Base-by-base conservation (phyloP, 2,113 vertebrate genomes). In the Alethe diademata region DNA sequence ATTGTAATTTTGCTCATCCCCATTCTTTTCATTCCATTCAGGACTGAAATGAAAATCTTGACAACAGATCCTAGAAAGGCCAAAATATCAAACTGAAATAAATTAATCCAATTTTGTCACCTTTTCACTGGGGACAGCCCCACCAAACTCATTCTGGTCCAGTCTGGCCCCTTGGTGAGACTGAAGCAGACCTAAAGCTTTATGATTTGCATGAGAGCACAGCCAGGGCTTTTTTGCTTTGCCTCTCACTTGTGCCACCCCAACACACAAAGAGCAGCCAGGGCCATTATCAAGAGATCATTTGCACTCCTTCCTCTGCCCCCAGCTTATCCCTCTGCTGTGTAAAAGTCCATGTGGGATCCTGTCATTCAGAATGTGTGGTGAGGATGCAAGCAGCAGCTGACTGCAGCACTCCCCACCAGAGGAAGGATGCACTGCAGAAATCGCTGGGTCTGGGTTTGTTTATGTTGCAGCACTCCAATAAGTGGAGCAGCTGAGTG, bases 401-500 rank as follows among this genome's bases (percentile, higher is more conserved):
- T 97, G 96, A 97, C 96, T 95, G 94, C 90, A 82, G 65, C 91
- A 67, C 87, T 93, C 93, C 92, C 78, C 86, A 97, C 81, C 75
- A 95, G 94, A 96, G 91, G 94, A 97, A 92, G 94, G 97, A 97
- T 88, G 91, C 12, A 16, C 97, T 92, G 94, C 94, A 97, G 96
- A 97, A 97, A 97, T 97, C 91, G 24, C 78, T 95, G 72, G 93
- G 93, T 97, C 97, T 97, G 96, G 92, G 89, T 98, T 97, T 97
- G 97, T 98, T 98, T 98, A 96, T 84, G 89, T 84, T 96, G 93
- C 86, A 88, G 93, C 94, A 91, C 95, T 98, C 96, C 96, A 97
- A 84, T 97, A 97, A 97, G 97, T 97, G 95, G 96, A 97, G 97
- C 97, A 98, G 97, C 97, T 98, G 97, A 98, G 96, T 97, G 97